Evolutionary conservation across 2,797 vertebrate genomes (phyloP).

Genomic region (Carduelis carduelis): DNA sequence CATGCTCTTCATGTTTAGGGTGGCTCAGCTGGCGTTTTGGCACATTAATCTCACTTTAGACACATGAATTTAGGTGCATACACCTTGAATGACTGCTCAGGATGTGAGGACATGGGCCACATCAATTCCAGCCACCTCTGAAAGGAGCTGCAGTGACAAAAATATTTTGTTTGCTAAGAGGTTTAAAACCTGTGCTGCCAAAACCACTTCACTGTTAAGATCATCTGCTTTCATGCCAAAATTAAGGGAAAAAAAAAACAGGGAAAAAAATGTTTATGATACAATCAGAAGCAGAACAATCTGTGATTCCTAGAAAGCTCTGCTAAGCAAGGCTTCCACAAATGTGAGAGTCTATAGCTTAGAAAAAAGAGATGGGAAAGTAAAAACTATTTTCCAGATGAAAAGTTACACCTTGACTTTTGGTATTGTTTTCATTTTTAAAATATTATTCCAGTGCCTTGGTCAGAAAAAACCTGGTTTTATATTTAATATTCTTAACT

Average conservation of each 20-base stretch:
- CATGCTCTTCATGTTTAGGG: neutral
- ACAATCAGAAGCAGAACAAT: neutral
- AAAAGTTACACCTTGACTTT: neutral
- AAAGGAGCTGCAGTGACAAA: neutral
- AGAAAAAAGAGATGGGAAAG: neutral
- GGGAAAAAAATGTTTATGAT: neutral
- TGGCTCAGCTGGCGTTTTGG: neutral
- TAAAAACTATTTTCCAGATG: neutral
- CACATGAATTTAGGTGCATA: neutral
- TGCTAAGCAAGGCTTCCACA: neutral
- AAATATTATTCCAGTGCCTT: neutral
- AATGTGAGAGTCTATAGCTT: neutral
- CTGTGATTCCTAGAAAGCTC: constrained; percentile 26
- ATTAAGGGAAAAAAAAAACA: neutral
- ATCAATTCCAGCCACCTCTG: neutral
- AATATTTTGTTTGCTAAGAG: neutral
- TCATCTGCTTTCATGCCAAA: neutral
- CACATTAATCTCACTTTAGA: neutral
- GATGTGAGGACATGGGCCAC: neutral
- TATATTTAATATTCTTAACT: neutral
- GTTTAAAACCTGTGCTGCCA: neutral
- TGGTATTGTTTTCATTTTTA: neutral
- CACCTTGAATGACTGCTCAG: neutral
- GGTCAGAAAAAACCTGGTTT: neutral
- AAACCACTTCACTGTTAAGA: neutral